Base-by-base conservation (phyloP, 2,113 vertebrate genomes). In the Romanogobio albipinnatus region DNA sequence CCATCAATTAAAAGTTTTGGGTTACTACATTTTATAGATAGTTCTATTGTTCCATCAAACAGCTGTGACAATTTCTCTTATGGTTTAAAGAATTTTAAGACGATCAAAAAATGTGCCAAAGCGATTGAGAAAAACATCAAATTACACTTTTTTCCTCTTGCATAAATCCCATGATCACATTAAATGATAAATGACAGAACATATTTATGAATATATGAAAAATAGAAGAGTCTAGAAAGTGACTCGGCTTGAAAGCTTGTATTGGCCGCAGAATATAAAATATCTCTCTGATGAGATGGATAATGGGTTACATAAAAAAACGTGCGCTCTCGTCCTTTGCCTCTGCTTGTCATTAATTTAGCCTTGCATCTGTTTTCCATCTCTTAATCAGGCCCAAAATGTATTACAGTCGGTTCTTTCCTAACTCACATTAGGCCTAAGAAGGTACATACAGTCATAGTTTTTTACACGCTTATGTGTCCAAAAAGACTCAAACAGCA, bases 341-440 rank as follows among this genome's bases (percentile, higher is more conserved):
- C 15, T 36, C 36, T 61, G 76, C 61, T 62, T 79, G 56, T 17
- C 76, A 15, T 59, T 79, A 39, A 79, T 61, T 79, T 26, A 62
- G 19, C n/a, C 19, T 4, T 26, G 36, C 56, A 79, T 79, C 76
- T 79, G 56, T n/a, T 79, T 59, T 61, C 33, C 76, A 79, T 79
- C 56, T 45, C 36, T 61, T 61, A 45, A 79, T 79, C 76, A 62
- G 33, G 39, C 53, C 19, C 22, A 43, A 79, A 43, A 61, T 79
- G 5, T 43, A 45, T 26, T 43, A 61, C 76, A 62, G 9, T 45
- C 14, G 17, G 6, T 51, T 76, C n/a, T 79, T 79, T 45, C 14
- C 11, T 43, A 8, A 79, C 33, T 62, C 36, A 17, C 36, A 79
- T 61, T 79, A 45, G 22, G 56, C 36, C 58, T 62, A 14, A 36